Evolutionary conservation across 1,140 invertebrate genomes (phyloP), one percentile per base, ranked within the genome.

Genomic region (Cataglyphis hispanica): DNA sequence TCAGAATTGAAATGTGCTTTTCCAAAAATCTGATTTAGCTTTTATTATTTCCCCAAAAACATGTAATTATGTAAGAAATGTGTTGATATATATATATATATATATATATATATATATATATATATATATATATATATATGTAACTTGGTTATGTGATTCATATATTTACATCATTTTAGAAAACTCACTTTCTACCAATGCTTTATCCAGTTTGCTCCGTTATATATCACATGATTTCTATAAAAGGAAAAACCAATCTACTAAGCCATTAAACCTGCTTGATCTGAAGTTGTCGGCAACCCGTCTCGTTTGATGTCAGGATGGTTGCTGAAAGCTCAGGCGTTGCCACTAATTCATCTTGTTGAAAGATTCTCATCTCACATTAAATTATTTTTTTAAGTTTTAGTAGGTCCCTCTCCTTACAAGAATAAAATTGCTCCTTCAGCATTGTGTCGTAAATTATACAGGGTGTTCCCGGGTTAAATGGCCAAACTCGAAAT

Each of bases 241-340:
- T 83, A 83, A 83, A 83, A 83, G 78, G 78, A 83, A 56, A 81
- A 74, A 83, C 53, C 67, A 83, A 83, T 83, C 67, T 72, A 72
- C 78, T 46, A 13, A 43, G 11, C 53, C 66, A 81, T 81, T 81
- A 81, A 81, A 72, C 8, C 78, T 60, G 67, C 53, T 83, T 46
- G 66, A 83, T 83, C 69, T n/a, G 11, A n/a, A 83, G 37, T 60
- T 16, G 37, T 60, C 31, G 37, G 78, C 78, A 83, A 50, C 78
- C 67, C 67, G 67, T 83, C 13, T 46, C 37, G 37, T 72, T 56
- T 34, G 19, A 72, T 37, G 67, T 74, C 78, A 53, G 60, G 25
- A 58, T 83, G 67, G 78, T 83, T 83, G 78, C 78, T 83, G 53
- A 72, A 74, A 74, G 53, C 22, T 43, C 53, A 83, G 78, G 78